Base-by-base conservation (phyloP, 2,113 vertebrate genomes). In the Anoplopoma fimbria region DNA sequence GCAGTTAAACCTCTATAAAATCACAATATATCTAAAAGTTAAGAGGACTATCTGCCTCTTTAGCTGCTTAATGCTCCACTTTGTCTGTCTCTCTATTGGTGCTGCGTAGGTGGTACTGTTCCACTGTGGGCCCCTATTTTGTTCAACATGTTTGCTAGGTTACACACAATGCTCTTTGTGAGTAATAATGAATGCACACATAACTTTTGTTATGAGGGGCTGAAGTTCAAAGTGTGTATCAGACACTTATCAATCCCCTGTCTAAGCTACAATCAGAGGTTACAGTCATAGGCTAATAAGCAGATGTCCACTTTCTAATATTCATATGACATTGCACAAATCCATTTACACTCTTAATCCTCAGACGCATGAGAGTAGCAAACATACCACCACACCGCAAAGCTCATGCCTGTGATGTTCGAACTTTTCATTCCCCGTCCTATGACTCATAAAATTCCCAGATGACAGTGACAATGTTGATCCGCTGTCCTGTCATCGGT, bases 391-490 rank as follows among this genome's bases (percentile, higher is more conserved):
- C 17, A 75, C 74, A 65, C 55, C 33, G 42, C 77, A 77, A 75
- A 83, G 78, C 80, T 80, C 75, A 38, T 21, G 55, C 65, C 85
- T 76, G 62, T 88, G 81, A 91, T 89, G 64, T 82, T 58, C 80
- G 83, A 89, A 88, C 67, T 85, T 53, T 68, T 90, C 82, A 85
- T 89, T 84, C 88, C 72, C 69, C 1, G 31, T 45, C 31, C 65
- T 53, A 79, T 93, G 87, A 93, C 84, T 93, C 89, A 93, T 82
- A 84, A 84, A 79, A 90, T 91, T 87, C 89, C 83, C 83, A 83
- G 81, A 85, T 90, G 92, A 93, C 89, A 83, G 69, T 84, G 89
- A 90, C 91, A 91, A 75, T 81, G 83, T 79, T 91, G 91, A 92
- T 91, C 90, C 86, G 67, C 84, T 63, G 79, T 86, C 77, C 87